Percentiles rank a stretch among this genome's conserved stretches.
phyloP scores from a whole-genome alignment of 2,888 invertebrate genomes.

The Ochropleura leucogaster region DNA sequence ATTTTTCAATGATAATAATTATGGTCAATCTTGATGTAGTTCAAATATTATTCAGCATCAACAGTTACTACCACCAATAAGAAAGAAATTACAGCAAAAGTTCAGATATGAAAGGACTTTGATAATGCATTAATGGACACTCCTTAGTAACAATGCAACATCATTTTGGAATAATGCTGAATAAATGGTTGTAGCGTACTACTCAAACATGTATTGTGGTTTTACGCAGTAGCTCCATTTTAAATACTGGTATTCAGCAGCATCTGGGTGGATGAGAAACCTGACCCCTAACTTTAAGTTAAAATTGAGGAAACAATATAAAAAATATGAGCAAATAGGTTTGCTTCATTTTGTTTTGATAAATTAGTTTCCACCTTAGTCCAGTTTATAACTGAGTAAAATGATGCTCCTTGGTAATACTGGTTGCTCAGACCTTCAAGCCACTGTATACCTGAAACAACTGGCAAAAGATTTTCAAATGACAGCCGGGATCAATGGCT shows the following conservation, averaged over 20 bases:
- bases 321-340: not conserved
- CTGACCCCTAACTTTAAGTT: not conserved
- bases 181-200: not conserved
- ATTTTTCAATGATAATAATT: conserved; percentile 14
- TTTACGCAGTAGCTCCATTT: not conserved
- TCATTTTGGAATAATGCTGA: not conserved
- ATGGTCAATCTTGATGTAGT: not conserved
- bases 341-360: not conserved
- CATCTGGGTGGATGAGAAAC: not conserved
- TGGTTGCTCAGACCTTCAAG: too few species aligned
- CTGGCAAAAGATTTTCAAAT: too few species aligned
- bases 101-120: not conserved
- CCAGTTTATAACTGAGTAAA: too few species aligned
- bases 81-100: not conserved
- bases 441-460: too few species aligned
- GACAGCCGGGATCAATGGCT: too few species aligned
- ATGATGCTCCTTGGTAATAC: too few species aligned
- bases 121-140: not conserved
- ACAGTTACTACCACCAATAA: not conserved
- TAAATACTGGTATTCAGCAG: not conserved
- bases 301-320: not conserved
- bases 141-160: not conserved
- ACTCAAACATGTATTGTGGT: not conserved
- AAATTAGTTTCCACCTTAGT: not conserved
- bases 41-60: not conserved